Evolutionary conservation across 37 sponge, comb jelly and placozoan species (phyloP).

Genomic region (Geodia barretti): DNA sequence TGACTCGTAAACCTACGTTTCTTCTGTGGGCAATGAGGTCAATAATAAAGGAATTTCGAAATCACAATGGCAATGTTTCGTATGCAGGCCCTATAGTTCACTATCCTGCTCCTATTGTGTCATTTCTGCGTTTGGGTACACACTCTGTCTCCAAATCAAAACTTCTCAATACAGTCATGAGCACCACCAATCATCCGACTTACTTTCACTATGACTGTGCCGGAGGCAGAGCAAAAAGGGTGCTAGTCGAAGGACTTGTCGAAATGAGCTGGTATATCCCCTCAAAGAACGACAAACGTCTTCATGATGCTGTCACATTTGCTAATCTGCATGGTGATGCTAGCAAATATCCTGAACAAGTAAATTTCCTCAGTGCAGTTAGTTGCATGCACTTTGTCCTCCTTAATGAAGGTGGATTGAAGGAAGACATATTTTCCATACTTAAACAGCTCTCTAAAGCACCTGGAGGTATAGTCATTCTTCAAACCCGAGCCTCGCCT

Average conservation of each 20-base stretch:
- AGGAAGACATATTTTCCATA: neutral
- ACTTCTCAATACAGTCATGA: conserved; percentile 25
- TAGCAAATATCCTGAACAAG: conserved; percentile 9
- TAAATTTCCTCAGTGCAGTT: conserved; percentile 12
- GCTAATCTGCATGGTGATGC: conserved; percentile 35
- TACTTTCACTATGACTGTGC: conserved; percentile 33
- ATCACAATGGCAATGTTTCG: neutral
- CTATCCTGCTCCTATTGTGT: conserved; percentile 24
- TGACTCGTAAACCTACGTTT: neutral
- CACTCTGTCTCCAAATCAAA: conserved; percentile 26
- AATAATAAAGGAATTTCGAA: conserved; percentile 21
- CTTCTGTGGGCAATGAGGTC: conserved; percentile 23
- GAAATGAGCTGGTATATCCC: conserved; percentile 45
- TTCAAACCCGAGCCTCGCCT: too few species aligned
- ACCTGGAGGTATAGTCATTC: neutral
- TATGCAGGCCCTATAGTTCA: conserved; percentile 9
- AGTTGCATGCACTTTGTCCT: conserved; percentile 4
- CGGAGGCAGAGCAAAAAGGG: conserved; percentile 6
- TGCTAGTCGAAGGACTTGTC: conserved; percentile 26
- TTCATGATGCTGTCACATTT: conserved; percentile 34
- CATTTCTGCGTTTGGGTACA: conserved; percentile 31
- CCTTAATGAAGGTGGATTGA: neutral
- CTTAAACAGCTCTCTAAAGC: neutral
- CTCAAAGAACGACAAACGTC: neutral
- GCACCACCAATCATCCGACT: conserved; percentile 5